Percentiles rank a stretch among this genome's conserved stretches.
Evolutionary conservation across 2,888 invertebrate species (phyloP).

Genomic region (Parnassius apollo): DNA sequence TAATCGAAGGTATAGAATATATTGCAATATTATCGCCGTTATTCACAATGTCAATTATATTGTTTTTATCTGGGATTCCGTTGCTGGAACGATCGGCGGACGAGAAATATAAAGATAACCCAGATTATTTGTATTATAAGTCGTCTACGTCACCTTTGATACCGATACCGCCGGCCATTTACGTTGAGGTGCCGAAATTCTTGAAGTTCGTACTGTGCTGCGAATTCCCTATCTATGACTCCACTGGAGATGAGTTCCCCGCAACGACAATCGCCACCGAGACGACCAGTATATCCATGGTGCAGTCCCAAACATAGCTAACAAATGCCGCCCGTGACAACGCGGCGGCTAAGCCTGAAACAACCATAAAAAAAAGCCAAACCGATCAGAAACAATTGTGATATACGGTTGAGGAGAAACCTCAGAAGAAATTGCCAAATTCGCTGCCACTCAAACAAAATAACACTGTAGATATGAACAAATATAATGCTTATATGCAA

Average conservation of each 20-base stretch:
- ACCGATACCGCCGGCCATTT: constrained; percentile 92
- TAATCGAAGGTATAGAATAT: constrained; percentile 92
- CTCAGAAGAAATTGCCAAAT: constrained; percentile 67
- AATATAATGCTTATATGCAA: constrained; percentile 71
- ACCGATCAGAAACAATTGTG: constrained; percentile 69
- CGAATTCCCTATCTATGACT: constrained; percentile 93
- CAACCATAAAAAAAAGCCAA: constrained; percentile 48
- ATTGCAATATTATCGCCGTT: constrained; percentile 92
- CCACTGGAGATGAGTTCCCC: constrained; percentile 84
- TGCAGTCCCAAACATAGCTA: constrained; percentile 87
- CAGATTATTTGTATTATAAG: constrained; percentile 93
- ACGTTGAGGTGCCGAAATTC: constrained; percentile 91
- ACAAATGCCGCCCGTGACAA: constrained; percentile 69
- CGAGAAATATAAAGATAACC: constrained; percentile 92
- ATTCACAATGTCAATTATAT: constrained; percentile 92
- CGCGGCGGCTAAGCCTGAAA: constrained; percentile 63
- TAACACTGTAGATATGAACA: constrained; percentile 71
- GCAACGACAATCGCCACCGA: constrained; percentile 84
- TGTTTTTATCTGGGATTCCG: constrained; percentile 95
- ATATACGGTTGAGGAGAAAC: constrained; percentile 70
- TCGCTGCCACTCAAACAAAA: constrained; percentile 72
- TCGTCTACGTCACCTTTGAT: constrained; percentile 93
- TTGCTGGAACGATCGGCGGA: constrained; percentile 92
- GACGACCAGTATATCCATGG: constrained; percentile 86
- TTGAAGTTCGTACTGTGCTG: constrained; percentile 92